Percentiles rank a stretch among this genome's conserved stretches.
Conservation (phyloP, 2,113 vertebrate species). For the Chelonoidis abingdonii region DNA sequence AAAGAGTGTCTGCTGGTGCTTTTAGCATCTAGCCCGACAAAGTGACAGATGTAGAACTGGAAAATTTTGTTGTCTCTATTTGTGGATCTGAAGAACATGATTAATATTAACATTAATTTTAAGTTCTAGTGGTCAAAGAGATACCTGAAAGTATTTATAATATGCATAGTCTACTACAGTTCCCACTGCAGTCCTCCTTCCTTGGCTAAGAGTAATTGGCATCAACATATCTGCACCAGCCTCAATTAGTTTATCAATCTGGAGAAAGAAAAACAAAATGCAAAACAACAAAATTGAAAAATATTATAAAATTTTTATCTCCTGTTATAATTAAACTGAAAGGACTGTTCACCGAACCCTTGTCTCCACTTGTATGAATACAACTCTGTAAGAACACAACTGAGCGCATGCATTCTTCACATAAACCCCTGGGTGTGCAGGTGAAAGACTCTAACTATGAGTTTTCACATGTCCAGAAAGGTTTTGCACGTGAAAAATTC, state of each 20-base stretch:
- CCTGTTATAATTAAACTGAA: not conserved
- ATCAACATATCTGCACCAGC: constrained; percentile 83
- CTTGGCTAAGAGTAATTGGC: constrained; percentile 77
- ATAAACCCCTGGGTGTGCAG: not conserved
- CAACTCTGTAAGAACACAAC: not conserved
- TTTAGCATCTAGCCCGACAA: not conserved
- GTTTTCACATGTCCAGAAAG: not conserved
- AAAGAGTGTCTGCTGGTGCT: not conserved
- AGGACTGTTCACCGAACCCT: not conserved
- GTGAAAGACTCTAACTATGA: not conserved
- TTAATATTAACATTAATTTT: not conserved
- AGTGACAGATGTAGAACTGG: not conserved
- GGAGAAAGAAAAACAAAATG: not conserved
- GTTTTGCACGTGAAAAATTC: not conserved
- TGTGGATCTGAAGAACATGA: not conserved
- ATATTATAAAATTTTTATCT: not conserved
- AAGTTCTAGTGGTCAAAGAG: not conserved
- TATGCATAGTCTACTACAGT: constrained; percentile 86
- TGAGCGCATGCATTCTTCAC: not conserved
- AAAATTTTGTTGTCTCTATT: not conserved
- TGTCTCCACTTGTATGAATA: not conserved
- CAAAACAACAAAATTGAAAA: not conserved
- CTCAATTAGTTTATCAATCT: constrained; percentile 82
- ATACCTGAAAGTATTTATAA: constrained; percentile 85
- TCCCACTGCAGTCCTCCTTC: constrained; percentile 72